Evolutionary conservation across 1,140 invertebrate species (phyloP), one percentile per base, ranked within the genome.

Genomic region (Drosophila burlai): DNA sequence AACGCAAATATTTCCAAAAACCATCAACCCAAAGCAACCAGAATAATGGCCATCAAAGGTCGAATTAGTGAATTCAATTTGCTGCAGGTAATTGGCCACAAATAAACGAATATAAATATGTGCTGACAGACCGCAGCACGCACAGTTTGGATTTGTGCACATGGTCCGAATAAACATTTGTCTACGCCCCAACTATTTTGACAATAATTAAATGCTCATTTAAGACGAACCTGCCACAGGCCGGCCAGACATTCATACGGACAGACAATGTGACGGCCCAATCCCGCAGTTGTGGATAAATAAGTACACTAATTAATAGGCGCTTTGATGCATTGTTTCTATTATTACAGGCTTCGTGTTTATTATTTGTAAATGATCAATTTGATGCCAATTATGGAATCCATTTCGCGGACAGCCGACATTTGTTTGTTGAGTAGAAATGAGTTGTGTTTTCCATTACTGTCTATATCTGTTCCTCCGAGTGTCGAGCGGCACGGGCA

Each of bases 321-420:
- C 29, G 54, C 55, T 79, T 79, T 67, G 42, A 82, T 72, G 66
- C 54, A 60, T 40, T 54, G 59, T 61, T 55, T 57, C 46, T 50
- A 61, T 76, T 83, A 73, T 73, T 73, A 52, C 68, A 61, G 50
- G 31, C 43, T 73, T 43, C 45, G 36, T 50, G 50, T 73, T 71
- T 59, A 52, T 55, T 84, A 85, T 85, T 78, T 78, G 65, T 66
- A 47, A 49, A 60, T 81, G 58, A 81, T 81, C 61, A 65, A 58
- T 76, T 83, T 83, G 63, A 52, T 73, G 61, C 65, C 86, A 79
- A 82, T 82, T 64, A 83, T 69, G 64, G 65, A 71, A 75, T 64
- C 60, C 45, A 65, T 52, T 55, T 45, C 26, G 46, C 59, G 40
- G 31, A 50, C 57, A 69, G 54, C 50, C 40, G 38, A 42, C 36